A percentile compares a stretch with the other conserved stretches of the same genome.
Conservation (phyloP, 2,113 vertebrate genomes). For the Pseudorhombus dupliciocellatus region DNA sequence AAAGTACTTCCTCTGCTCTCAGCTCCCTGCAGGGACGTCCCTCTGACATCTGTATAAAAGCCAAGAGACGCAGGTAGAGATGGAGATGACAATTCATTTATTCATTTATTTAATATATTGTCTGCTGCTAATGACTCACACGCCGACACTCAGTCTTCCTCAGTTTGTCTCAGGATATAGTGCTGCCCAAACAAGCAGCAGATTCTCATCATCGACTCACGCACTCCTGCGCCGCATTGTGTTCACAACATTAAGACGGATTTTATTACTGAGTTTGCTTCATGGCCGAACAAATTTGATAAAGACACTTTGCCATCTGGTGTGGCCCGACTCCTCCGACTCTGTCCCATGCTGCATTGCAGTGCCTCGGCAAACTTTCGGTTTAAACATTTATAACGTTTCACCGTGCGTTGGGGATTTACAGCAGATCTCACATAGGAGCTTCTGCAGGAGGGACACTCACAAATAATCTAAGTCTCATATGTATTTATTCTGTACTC, state of each 20-base stretch:
- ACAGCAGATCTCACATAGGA: too few relatives aligned
- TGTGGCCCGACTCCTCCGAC: neutral
- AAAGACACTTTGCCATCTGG: neutral
- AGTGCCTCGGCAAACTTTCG: neutral
- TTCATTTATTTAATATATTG: conserved; percentile 14
- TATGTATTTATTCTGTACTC: too few relatives aligned
- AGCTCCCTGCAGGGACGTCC: conserved; percentile 18
- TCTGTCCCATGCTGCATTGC: neutral
- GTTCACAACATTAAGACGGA: neutral
- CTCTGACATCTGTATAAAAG: conserved; percentile 13
- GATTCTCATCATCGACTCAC: too few relatives aligned
- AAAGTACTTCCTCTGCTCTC: conserved; percentile 32
- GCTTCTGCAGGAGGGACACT: too few relatives aligned
- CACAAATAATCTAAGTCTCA: too few relatives aligned
- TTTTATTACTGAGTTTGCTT: neutral
- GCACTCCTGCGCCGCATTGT: neutral
- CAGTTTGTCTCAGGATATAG: too few relatives aligned
- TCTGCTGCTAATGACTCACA: neutral
- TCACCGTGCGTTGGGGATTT: too few relatives aligned
- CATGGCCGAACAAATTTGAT: neutral
- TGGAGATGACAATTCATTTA: conserved; percentile 7
- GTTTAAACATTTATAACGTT: too few relatives aligned
- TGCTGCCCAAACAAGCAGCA: neutral
- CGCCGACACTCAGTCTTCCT: too few relatives aligned
- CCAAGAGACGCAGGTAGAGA: conserved; percentile 13